Evolutionary conservation across 2,113 vertebrate species (phyloP).

Genomic region (Axis porcinus): DNA sequence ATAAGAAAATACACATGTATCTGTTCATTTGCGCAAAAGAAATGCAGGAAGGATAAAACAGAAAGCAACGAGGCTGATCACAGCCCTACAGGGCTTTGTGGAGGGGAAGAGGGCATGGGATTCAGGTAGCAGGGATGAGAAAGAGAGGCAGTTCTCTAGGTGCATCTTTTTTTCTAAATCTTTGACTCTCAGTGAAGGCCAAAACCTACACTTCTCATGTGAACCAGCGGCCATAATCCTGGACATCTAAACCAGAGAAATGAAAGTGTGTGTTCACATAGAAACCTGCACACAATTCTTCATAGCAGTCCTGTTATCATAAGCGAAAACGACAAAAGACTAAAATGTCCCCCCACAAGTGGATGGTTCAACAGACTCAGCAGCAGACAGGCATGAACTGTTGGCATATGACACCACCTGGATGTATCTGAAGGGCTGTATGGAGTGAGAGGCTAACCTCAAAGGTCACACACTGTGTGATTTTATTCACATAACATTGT

Average conservation of each 20-base stretch:
- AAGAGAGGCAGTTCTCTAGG: too few species aligned
- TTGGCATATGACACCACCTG: fast-evolving
- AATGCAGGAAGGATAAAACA: background rate
- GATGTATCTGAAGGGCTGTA: background rate
- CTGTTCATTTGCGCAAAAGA: background rate
- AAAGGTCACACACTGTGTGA: background rate
- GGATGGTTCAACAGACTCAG: background rate
- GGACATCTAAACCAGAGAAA: background rate
- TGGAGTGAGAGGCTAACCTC: background rate
- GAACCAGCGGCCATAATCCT: background rate
- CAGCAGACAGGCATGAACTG: background rate
- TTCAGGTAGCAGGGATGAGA: fast-evolving
- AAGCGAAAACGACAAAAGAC: background rate
- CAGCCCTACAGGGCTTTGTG: too few species aligned
- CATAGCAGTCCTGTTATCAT: fast-evolving
- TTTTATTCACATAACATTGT: background rate
- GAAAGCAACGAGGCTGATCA: background rate
- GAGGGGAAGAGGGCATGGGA: background rate
- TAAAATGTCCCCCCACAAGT: fast-evolving
- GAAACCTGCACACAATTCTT: background rate
- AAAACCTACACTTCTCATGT: background rate
- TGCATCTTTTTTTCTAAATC: background rate
- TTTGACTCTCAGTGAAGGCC: background rate
- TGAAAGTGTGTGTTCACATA: background rate
- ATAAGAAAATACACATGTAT: background rate